These are phyloP conservation scores for Drosophila mulleri DNA, from an alignment of 2,888 invertebrate species.

Conservation along the genomic window DNA sequence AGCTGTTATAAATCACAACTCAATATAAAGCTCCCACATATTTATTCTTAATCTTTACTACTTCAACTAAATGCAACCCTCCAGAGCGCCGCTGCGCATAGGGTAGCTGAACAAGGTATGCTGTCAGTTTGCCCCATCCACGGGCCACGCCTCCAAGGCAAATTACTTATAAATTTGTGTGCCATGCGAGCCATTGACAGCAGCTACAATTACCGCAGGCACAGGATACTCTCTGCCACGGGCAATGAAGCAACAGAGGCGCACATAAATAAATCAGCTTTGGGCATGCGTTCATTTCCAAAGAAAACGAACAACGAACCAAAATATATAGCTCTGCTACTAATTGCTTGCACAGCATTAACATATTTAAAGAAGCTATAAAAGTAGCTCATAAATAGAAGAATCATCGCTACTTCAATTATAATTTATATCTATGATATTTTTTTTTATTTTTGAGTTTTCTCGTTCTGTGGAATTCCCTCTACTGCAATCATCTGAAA, in stretches of 20 bases:
- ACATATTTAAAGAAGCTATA: slow-evolving; percentile 34
- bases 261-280: slow-evolving; percentile 82
- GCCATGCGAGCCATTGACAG: slow-evolving; percentile 75
- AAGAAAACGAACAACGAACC: not conserved
- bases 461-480: not conserved
- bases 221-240: slow-evolving; percentile 37
- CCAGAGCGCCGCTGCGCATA: not conserved
- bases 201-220: slow-evolving; percentile 65
- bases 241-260: slow-evolving; percentile 38
- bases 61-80: too few species aligned
- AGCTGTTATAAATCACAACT: not conserved
- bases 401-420: not conserved
- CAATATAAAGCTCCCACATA: not conserved
- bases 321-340: not conserved
- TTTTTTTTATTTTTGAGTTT: too few species aligned
- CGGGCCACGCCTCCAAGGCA: slow-evolving; percentile 19
- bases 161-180: slow-evolving; percentile 68
- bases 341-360: slow-evolving; percentile 33
- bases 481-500: slow-evolving; percentile 2
- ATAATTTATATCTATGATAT: not conserved
- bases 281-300: slow-evolving; percentile 80
- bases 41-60: not conserved
- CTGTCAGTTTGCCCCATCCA: slow-evolving; percentile 20
- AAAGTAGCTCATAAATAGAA: not conserved
- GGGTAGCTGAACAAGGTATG: slow-evolving; percentile 41